Percentiles rank a stretch among this genome's conserved stretches.
Conservation (phyloP, 2,888 invertebrate species). For the Archaeoteleia sp. region DNA sequence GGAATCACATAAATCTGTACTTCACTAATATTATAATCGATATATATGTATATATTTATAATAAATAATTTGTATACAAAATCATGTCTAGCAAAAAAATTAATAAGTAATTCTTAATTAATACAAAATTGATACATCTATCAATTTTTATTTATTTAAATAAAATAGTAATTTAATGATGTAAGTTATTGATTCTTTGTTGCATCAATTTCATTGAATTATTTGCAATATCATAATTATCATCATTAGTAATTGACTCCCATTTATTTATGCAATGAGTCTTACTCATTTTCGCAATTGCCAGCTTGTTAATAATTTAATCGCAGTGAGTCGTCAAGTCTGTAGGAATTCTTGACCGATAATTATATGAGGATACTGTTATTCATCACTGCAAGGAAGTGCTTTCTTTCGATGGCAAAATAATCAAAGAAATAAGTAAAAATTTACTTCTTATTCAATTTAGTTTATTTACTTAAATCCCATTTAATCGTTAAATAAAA, state of each 20-base stretch:
- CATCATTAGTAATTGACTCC: slow-evolving; percentile 30
- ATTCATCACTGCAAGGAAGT: slow-evolving; percentile 26
- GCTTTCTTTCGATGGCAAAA: slow-evolving; percentile 2
- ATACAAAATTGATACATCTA: no score
- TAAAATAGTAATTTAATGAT: slow-evolving; percentile 17
- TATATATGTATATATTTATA: no score
- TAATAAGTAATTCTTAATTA: no score
- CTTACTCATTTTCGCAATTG: slow-evolving; percentile 49
- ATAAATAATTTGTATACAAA: neutral
- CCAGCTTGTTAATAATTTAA: slow-evolving; percentile 42
- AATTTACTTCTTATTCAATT: no score
- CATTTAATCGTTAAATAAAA: neutral
- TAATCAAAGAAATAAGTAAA: no score
- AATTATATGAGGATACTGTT: slow-evolving; percentile 34
- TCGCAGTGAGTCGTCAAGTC: slow-evolving; percentile 40
- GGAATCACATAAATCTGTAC: slow-evolving; percentile 12
- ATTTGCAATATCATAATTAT: slow-evolving; percentile 40
- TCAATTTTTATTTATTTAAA: slow-evolving; percentile 4
- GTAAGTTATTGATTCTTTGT: slow-evolving; percentile 10
- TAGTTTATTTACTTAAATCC: neutral
- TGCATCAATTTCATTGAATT: slow-evolving; percentile 26
- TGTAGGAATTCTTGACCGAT: slow-evolving; percentile 30
- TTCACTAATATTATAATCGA: neutral
- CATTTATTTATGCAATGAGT: slow-evolving; percentile 41
- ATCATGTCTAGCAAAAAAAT: no score